A percentile compares a stretch with the other conserved stretches of the same genome.
phyloP scores from a whole-genome alignment of 2,888 invertebrate species.

The Carpatolechia fugitivella region DNA sequence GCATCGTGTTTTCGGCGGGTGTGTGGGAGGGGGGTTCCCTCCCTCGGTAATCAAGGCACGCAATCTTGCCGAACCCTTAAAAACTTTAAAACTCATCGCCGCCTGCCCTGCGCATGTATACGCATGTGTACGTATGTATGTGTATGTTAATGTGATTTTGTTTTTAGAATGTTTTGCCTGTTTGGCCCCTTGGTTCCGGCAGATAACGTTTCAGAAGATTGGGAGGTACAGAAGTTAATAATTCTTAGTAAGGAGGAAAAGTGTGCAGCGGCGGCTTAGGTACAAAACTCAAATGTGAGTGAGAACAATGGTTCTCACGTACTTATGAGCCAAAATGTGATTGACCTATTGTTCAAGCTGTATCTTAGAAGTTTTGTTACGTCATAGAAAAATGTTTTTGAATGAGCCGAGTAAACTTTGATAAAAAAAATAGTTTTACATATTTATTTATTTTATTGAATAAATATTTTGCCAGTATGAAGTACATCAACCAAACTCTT shows the following conservation, averaged over 20 bases:
- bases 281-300: too few relatives aligned
- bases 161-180: slow-evolving; percentile 23
- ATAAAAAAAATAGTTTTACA: too few relatives aligned
- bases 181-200: slow-evolving; percentile 5
- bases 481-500: too few relatives aligned
- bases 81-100: slow-evolving; percentile 81
- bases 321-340: too few relatives aligned
- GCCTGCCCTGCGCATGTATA: slow-evolving; percentile 43
- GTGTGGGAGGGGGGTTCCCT: slow-evolving; percentile 47
- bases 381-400: too few relatives aligned
- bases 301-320: too few relatives aligned
- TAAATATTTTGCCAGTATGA: too few relatives aligned
- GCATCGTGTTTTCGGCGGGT: slow-evolving; percentile 62
- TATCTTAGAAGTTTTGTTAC: too few relatives aligned
- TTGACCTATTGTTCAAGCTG: too few relatives aligned
- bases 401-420: too few relatives aligned
- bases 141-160: slow-evolving; percentile 46
- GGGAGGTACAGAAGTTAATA: background rate
- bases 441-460: too few relatives aligned
- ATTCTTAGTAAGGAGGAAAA: background rate
- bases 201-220: background rate
- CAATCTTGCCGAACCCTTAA: slow-evolving; percentile 82
- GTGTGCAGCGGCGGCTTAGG: background rate
- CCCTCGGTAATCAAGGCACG: slow-evolving; percentile 81
- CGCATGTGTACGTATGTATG: slow-evolving; percentile 33